Base-by-base conservation (phyloP, 2,888 invertebrate genomes). In the Bhutanitis thaidina region DNA sequence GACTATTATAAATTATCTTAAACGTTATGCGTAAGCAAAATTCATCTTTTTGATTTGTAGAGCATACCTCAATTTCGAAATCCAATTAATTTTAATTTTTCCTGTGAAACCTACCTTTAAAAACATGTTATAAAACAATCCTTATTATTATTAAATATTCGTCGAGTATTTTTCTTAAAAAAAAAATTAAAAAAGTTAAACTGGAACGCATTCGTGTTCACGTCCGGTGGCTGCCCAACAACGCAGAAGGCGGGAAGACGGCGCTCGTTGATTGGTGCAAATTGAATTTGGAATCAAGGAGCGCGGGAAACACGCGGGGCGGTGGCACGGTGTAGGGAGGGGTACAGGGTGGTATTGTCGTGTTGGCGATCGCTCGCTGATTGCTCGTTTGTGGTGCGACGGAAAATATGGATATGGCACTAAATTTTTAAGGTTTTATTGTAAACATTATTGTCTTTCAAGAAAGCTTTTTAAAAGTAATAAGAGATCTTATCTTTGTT, bases 361-460 rank as follows among this genome's bases (percentile, higher is more conserved):
- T 85, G 88, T 86, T 82, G 84, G 85, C 88, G 88, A 89, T 89
- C 86, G 85, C 73, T 85, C 80, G 80, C 87, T 87, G 88, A 88
- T 89, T 88, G 88, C 87, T 83, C 83, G 88, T 86, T 88, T 87
- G 88, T 69, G 88, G 88, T 81, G 62, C 83, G 85, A 71, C 58
- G 57, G 63, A 14, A 61, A 64, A n/a, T 58, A 36, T 70, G 75
- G 85, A 82, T 64, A 60, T 3, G 67, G 34, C 56, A 3, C 40
- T 32, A 45, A 51, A 34, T 41, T 30, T 39, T 27, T 20, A 5
- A n/a, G n/a, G n/a, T n/a, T n/a, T n/a, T n/a, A n/a, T n/a, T n/a
- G n/a, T n/a, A n/a, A n/a, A 20, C 20, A 20, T 20, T 20, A 20
- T 20, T 20, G n/a, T n/a, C n/a, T n/a, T n/a, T n/a, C n/a, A n/a